A percentile compares a stretch with the other conserved stretches of the same genome.
Conservation (phyloP, 2,797 vertebrate species). For the Crax fasciolata region DNA sequence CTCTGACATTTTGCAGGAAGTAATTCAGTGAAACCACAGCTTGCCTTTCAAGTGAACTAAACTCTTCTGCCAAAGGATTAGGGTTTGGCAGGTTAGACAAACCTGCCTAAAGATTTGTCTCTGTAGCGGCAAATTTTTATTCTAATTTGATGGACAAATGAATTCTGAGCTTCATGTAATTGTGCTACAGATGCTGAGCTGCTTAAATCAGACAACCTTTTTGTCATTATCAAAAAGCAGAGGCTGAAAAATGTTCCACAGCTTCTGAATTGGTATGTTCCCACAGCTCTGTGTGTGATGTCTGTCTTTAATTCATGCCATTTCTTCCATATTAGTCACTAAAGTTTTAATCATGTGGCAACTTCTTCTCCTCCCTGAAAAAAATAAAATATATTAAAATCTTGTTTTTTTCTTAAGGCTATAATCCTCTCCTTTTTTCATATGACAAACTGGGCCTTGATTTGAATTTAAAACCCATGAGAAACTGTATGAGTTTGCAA, state of each 20-base stretch:
- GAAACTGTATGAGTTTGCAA: constrained; percentile 15
- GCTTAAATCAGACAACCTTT: not conserved
- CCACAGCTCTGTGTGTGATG: not conserved
- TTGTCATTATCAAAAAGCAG: constrained; percentile 12
- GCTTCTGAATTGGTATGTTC: not conserved
- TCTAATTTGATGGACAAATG: not conserved
- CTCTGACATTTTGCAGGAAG: constrained; percentile 4
- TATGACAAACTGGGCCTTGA: constrained; percentile 26
- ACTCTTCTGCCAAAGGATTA: not conserved
- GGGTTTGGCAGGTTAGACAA: not conserved
- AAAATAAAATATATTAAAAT: not conserved
- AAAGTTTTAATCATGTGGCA: not conserved
- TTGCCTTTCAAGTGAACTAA: not conserved
- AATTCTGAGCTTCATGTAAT: not conserved
- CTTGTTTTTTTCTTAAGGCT: constrained; percentile 23
- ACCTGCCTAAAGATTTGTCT: not conserved
- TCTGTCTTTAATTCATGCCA: not conserved
- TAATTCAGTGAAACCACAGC: not conserved
- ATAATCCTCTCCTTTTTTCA: constrained; percentile 28
- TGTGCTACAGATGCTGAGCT: not conserved
- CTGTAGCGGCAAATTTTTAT: not conserved
- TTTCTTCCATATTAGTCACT: not conserved
- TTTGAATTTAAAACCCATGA: constrained; percentile 44
- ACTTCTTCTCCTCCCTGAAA: not conserved
- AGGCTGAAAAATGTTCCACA: constrained; percentile 10